Percentiles rank a stretch among this genome's conserved stretches.
Conservation (phyloP, 64 coral and sea anemone species). For the Montipora efflorescens region DNA sequence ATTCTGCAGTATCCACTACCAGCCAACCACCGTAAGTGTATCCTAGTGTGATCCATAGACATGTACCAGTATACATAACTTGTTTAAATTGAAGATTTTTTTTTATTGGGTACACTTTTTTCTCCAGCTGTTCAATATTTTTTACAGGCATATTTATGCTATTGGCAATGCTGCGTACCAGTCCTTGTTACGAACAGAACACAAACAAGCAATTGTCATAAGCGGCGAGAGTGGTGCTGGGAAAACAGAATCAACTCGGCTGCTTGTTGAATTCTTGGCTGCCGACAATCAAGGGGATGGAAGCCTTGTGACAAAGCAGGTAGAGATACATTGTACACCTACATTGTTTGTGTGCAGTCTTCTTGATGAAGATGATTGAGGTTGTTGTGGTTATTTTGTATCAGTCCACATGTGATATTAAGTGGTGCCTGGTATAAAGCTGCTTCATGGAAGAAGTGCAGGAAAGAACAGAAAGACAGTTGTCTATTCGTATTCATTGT, state of each 20-base stretch:
- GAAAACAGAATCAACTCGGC: constrained; percentile 81
- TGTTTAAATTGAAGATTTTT: not conserved
- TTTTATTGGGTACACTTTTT: not conserved
- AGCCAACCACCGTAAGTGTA: constrained; percentile 86
- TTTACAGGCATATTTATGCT: constrained; percentile 67
- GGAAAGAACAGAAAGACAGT: no score
- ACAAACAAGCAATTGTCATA: constrained; percentile 66
- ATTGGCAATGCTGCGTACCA: constrained; percentile 75
- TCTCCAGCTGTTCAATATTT: not conserved
- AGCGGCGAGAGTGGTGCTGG: constrained; percentile 91
- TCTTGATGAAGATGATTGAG: not conserved
- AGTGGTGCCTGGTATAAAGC: no score
- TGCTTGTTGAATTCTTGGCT: constrained; percentile 82
- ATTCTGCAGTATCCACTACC: constrained; percentile 65
- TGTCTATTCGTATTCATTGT: no score
- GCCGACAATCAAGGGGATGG: constrained; percentile 72
- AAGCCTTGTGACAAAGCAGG: constrained; percentile 82
- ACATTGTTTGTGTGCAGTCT: no score
- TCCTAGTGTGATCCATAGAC: not conserved
- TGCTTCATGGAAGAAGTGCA: no score
- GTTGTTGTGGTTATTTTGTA: not conserved
- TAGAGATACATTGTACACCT: not conserved
- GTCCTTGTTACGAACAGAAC: constrained; percentile 39
- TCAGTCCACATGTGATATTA: no score
- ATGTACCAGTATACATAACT: not conserved